Evolutionary conservation across 2,888 invertebrate genomes (phyloP), one percentile per base, ranked within the genome.

Genomic region (Graphium colonna): DNA sequence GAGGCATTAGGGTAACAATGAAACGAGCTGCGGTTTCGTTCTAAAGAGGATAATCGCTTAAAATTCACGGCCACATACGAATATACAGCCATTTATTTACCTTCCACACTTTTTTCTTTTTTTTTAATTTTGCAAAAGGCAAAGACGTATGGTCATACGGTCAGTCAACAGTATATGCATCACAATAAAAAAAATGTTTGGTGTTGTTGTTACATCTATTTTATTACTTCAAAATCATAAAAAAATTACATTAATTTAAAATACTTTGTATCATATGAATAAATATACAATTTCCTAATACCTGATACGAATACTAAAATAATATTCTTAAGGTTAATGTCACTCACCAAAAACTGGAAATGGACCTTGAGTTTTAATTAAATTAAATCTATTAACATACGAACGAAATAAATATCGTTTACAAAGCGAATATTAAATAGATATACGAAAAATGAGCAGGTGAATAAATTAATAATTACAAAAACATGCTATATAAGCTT

Each of bases 391-490:
- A 36, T 36, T 33, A 12, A 12, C 36, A 12, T 36, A 36, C 5
- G n/a, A 36, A 5, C 36, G 36, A 33, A 33, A 33, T 33, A 33
- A 33, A n/a, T 36, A 36, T 36, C 12, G 13, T 36, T 36, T 12
- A 12, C 12, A 13, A 36, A 12, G 36, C 36, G 36, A 13, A 13
- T 13, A 12, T 33, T 36, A 39, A 47, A 41, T 45, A 21, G 28
- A 10, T 41, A 43, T 13, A 54, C 55, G 43, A 60, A 57, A 57
- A 46, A 39, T 42, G 50, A 56, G 52, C 56, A 59, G 49, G 48
- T 57, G 49, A 56, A 56, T 56, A 55, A 44, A 58, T 60, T 60
- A 58, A 58, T 58, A 58, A 47, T 52, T 36, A 59, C 56, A 49
- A 52, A 43, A 52, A 57, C 45, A 51, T 53, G 56, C 42, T 52